These are phyloP conservation scores for Galbula dea DNA, from an alignment of 2,113 vertebrate species.

Conservation along the genomic window DNA sequence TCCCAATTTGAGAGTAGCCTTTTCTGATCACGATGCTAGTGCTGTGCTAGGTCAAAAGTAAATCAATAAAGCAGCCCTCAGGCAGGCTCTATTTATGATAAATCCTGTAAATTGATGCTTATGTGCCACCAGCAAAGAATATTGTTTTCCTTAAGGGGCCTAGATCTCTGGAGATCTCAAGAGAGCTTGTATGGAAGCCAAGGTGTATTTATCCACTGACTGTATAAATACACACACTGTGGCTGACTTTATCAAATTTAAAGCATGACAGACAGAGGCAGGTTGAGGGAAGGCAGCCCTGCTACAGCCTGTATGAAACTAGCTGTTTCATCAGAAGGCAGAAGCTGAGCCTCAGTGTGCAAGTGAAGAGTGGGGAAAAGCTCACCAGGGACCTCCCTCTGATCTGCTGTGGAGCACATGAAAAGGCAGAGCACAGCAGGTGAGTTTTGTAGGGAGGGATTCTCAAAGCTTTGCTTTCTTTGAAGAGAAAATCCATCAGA, in stretches of 20 bases:
- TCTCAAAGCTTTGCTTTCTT: background rate
- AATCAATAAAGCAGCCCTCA: background rate
- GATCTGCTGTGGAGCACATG: background rate
- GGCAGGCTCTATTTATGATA: background rate
- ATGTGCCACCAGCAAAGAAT: background rate
- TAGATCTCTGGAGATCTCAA: background rate
- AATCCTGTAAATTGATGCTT: background rate
- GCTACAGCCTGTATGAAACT: background rate
- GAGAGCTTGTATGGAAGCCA: background rate
- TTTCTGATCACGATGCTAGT: background rate
- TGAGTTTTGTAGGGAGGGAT: background rate
- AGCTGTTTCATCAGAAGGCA: background rate
- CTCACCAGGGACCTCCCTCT: background rate
- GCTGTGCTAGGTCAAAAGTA: background rate
- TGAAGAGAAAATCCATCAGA: background rate
- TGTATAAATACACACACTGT: background rate
- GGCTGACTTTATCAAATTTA: background rate
- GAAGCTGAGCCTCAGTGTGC: rapidly evolving
- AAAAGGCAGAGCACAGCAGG: background rate
- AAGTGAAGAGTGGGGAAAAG: background rate
- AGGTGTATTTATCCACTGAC: background rate
- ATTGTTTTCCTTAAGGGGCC: background rate
- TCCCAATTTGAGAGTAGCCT: background rate
- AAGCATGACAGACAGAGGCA: background rate
- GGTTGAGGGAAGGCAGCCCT: background rate